Conservation (phyloP, 2,888 invertebrate species). For the Altica lythri region DNA sequence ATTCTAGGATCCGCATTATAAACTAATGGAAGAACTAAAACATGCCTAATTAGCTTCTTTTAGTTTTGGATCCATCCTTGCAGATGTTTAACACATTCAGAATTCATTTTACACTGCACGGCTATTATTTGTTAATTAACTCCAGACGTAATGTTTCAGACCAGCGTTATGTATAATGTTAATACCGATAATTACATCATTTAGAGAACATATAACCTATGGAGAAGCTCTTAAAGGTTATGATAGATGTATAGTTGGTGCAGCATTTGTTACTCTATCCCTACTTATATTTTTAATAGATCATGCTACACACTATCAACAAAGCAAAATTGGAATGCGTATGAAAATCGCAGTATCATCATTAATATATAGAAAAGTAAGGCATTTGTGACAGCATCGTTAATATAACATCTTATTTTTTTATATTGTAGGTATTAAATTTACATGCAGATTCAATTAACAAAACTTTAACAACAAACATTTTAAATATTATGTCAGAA, state of each 20-base stretch:
- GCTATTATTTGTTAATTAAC: background rate
- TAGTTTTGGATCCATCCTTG: no score
- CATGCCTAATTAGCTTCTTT: no score
- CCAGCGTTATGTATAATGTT: conserved; percentile 4
- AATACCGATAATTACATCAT: background rate
- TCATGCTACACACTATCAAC: background rate
- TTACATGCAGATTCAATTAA: background rate
- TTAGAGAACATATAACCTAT: conserved; percentile 1
- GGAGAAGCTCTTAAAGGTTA: no score
- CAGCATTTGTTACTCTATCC: background rate
- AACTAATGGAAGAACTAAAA: no score
- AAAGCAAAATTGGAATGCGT: conserved; percentile 1
- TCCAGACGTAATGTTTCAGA: background rate
- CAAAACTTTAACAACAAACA: background rate
- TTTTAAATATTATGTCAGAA: background rate
- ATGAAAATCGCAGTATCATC: conserved; percentile 28
- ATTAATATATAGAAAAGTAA: conserved; percentile 24
- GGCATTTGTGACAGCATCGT: background rate
- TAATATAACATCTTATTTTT: background rate
- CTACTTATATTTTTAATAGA: background rate
- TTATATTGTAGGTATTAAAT: conserved; percentile 6
- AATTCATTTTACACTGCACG: background rate
- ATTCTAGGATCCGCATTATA: background rate
- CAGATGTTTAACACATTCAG: background rate
- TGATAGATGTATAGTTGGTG: background rate